These are phyloP conservation scores for Ctenicera cuprea DNA, from an alignment of 2,888 invertebrate genomes.

Conservation along the genomic window DNA sequence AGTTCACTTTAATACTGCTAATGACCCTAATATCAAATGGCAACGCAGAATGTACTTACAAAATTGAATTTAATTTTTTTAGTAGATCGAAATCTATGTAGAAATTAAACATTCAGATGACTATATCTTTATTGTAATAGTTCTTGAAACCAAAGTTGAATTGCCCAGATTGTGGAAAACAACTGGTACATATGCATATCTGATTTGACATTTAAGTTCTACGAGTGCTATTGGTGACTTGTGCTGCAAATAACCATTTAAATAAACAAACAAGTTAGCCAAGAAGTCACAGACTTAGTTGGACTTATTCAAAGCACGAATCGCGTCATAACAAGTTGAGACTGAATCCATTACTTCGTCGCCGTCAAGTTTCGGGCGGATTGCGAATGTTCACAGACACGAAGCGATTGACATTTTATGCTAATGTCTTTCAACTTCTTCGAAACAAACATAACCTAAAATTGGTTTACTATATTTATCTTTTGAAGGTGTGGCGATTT, in stretches of 20 bases:
- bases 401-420: slow-evolving; percentile 67
- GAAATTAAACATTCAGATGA: too few relatives aligned
- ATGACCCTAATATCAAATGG: too few relatives aligned
- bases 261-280: slow-evolving; percentile 42
- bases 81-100: too few relatives aligned
- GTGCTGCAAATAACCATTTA: slow-evolving; percentile 29
- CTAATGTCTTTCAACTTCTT: slow-evolving; percentile 62
- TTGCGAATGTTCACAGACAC: slow-evolving; percentile 63
- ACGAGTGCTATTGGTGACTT: slow-evolving; percentile 1
- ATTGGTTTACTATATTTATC: slow-evolving; percentile 49
- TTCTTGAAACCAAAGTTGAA: too few relatives aligned
- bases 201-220: too few relatives aligned
- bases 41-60: too few relatives aligned
- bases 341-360: slow-evolving; percentile 67
- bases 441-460: slow-evolving; percentile 60
- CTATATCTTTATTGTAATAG: too few relatives aligned
- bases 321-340: slow-evolving; percentile 67
- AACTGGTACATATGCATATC: too few relatives aligned
- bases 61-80: too few relatives aligned
- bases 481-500: slow-evolving; percentile 38
- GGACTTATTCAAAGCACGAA: slow-evolving; percentile 63
- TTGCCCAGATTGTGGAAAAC: too few relatives aligned
- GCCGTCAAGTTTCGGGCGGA: slow-evolving; percentile 65
- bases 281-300: slow-evolving; percentile 38
- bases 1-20: too few relatives aligned